Conservation (phyloP, 2,113 vertebrate species). For the Menura novaehollandiae region DNA sequence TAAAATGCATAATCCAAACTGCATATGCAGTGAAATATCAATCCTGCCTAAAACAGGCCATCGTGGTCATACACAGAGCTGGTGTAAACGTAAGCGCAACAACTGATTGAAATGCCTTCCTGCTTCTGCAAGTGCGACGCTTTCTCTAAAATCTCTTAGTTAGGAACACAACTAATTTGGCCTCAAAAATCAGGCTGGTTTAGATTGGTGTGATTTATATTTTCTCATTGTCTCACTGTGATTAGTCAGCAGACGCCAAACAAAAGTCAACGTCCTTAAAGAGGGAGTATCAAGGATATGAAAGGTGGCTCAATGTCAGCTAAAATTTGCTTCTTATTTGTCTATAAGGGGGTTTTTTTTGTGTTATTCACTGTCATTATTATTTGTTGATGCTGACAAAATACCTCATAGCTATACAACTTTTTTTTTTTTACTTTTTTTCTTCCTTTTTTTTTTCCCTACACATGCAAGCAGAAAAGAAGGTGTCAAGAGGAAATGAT, state of each 20-base stretch:
- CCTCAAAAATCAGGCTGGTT: not conserved
- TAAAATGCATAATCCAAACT: not conserved
- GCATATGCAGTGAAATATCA: not conserved
- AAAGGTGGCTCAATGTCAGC: not conserved
- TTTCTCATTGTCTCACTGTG: not conserved
- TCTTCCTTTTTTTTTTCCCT: not conserved
- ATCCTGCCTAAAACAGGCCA: not conserved
- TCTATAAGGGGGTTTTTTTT: not conserved
- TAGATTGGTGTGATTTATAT: not conserved
- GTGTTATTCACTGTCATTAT: not conserved
- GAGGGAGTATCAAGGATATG: not conserved
- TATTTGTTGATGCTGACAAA: not conserved
- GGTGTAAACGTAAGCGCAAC: fast-evolving
- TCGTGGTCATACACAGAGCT: not conserved
- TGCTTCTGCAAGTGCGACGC: not conserved
- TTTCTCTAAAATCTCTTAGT: not conserved
- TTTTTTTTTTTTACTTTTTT: not conserved
- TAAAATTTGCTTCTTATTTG: not conserved
- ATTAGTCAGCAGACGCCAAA: not conserved
- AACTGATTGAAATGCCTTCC: not conserved
- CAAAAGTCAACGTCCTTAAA: not conserved
- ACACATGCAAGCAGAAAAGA: not conserved
- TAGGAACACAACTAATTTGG: not conserved
- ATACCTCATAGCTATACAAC: not conserved
- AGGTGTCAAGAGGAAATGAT: not conserved